phyloP scores from a whole-genome alignment of 92 coral and sea anemone genomes.

The Metridium senile region DNA sequence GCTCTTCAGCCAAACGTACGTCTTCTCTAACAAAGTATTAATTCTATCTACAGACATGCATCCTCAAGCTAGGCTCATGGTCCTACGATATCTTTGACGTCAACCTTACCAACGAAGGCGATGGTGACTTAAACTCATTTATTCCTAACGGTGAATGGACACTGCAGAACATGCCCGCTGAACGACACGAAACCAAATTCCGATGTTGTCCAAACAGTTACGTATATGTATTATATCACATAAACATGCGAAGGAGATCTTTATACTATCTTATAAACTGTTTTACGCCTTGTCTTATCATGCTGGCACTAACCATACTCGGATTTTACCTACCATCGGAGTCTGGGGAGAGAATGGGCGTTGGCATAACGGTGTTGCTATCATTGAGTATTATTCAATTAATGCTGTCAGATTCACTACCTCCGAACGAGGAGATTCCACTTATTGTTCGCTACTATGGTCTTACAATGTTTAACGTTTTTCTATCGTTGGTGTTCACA shows the following conservation, averaged over 20 bases:
- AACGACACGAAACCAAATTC: slow-evolving; percentile 67
- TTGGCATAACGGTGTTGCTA: slow-evolving; percentile 80
- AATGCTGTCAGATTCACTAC: slow-evolving; percentile 82
- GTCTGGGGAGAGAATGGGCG: slow-evolving; percentile 91
- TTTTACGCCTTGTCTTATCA: slow-evolving; percentile 86
- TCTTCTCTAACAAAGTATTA: not conserved
- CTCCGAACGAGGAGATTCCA: slow-evolving; percentile 87
- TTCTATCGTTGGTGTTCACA: slow-evolving; percentile 74
- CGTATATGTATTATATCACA: slow-evolving; percentile 71
- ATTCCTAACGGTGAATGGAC: slow-evolving; percentile 86
- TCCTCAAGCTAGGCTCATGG: slow-evolving; percentile 84
- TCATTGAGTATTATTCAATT: slow-evolving; percentile 89
- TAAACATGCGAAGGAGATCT: slow-evolving; percentile 75
- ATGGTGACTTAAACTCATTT: slow-evolving; percentile 77
- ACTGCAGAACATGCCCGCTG: slow-evolving; percentile 77
- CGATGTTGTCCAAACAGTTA: slow-evolving; percentile 84
- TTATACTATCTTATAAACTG: slow-evolving; percentile 80
- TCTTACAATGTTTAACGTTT: slow-evolving; percentile 81
- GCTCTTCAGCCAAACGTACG: no score
- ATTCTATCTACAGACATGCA: slow-evolving; percentile 55
- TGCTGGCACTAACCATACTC: slow-evolving; percentile 79
- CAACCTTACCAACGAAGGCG: slow-evolving; percentile 67
- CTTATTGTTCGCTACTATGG: slow-evolving; percentile 84
- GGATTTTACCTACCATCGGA: slow-evolving; percentile 81
- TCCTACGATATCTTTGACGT: slow-evolving; percentile 71